These are phyloP conservation scores for Julus scanicus DNA, from an alignment of 2,888 invertebrate genomes.

Conservation along the genomic window DNA sequence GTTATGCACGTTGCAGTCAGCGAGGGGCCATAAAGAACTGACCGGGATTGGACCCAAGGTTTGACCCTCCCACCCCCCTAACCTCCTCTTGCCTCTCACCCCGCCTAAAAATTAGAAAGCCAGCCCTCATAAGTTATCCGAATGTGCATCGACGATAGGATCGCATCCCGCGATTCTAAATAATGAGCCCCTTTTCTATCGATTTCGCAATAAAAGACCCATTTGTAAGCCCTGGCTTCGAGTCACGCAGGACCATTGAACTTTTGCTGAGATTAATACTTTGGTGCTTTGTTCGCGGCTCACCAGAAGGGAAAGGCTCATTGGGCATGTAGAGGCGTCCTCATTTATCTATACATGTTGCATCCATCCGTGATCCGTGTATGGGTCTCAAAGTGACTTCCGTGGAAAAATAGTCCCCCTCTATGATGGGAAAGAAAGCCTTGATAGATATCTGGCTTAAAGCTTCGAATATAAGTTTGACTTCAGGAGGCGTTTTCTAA, in stretches of 20 bases:
- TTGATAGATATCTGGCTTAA: neutral
- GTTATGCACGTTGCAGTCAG: constrained; percentile 27
- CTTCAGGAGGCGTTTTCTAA: neutral
- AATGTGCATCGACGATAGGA: constrained; percentile 25
- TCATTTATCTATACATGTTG: constrained; percentile 15
- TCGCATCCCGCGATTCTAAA: constrained; percentile 20
- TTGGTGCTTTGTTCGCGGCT: neutral
- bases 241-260: constrained; percentile 26
- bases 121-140: constrained; percentile 27
- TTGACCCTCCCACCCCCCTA: constrained; percentile 2
- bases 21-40: constrained; percentile 7
- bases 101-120: constrained; percentile 33
- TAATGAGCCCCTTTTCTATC: constrained; percentile 33
- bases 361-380: neutral
- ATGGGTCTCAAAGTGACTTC: constrained; percentile 23
- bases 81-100: neutral
- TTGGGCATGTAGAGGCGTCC: constrained; percentile 33
- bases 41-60: constrained; percentile 27
- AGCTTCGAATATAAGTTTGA: neutral
- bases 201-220: neutral
- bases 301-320: constrained; percentile 33
- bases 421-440: neutral
- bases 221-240: constrained; percentile 26
- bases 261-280: constrained; percentile 16
- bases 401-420: constrained; percentile 16